Evolutionary conservation across 2,113 vertebrate species (phyloP), one percentile per base, ranked within the genome.

Genomic region (Bostrychus sinensis): DNA sequence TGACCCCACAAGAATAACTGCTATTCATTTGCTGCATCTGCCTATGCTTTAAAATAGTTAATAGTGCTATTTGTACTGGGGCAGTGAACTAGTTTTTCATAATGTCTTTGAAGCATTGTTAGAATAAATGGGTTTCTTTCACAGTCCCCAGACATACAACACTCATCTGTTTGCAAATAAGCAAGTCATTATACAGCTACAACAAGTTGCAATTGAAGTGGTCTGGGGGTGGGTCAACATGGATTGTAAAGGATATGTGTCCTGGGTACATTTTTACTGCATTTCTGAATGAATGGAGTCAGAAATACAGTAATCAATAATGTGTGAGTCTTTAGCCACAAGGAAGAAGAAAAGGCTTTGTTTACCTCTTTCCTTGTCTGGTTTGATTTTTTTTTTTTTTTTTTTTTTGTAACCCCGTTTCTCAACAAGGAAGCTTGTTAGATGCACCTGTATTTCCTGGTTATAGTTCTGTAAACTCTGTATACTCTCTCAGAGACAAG

Each of bases 41-140:
- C 30, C n/a, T 6, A 2, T 43, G 22, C 51, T 66, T 48, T 54
- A 80, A 55, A 83, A 81, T 78, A 64, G 55, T 88, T 88, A 7
- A 82, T 81, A 25, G 53, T 72, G 53, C 70, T 55, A n/a, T 17
- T 53, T 61, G 36, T 54, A 13, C 37, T 9, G 55, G 43, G 55
- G 58, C 26, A 30, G 14, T 25, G 7, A 41, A n/a, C n/a, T n/a
- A n/a, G n/a, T n/a, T n/a, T n/a, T n/a, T n/a, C n/a, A n/a, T n/a
- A n/a, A n/a, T n/a, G n/a, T n/a, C 68, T 50, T 32, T 71, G 42
- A 77, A 66, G 41, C 7, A 22, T 30, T 22, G 19, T 8, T 12
- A 34, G 14, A 56, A 65, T 71, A 54, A 64, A 66, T 50, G 10
- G 46, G 20, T 56, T 26, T 36, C 34, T 81, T 51, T 43, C 7